phyloP scores from a whole-genome alignment of 2,797 vertebrate genomes.

The Poecilia picta region DNA sequence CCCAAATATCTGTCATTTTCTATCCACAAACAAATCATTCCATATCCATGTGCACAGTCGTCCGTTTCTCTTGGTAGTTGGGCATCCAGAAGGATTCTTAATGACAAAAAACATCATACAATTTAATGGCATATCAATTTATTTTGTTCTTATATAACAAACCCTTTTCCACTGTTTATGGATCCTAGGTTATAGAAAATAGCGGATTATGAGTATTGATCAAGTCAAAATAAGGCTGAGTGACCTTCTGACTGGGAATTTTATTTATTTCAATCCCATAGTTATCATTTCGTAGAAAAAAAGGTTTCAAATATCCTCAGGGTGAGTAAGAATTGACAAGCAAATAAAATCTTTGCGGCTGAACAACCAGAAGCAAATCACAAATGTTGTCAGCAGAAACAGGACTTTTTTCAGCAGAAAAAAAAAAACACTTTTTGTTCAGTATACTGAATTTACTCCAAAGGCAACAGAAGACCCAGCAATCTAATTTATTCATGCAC shows the following conservation, averaged over 20 bases:
- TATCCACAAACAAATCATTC: too few relatives aligned
- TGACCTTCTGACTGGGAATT: background rate
- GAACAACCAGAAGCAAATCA: background rate
- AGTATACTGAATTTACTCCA: background rate
- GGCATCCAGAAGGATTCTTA: background rate
- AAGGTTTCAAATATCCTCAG: background rate
- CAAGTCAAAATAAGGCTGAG: background rate
- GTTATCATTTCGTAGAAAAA: background rate
- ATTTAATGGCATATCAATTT: background rate
- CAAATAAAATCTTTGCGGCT: background rate
- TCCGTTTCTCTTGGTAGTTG: background rate
- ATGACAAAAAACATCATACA: background rate
- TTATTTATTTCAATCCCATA: background rate
- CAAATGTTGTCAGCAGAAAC: background rate
- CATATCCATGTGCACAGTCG: background rate
- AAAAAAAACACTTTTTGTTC: background rate
- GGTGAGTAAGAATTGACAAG: background rate
- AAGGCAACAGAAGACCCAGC: slow-evolving; percentile 5
- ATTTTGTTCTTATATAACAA: background rate
- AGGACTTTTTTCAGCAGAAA: slow-evolving; percentile 8
- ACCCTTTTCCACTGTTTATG: background rate
- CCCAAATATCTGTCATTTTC: too few relatives aligned
- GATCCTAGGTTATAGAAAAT: background rate
- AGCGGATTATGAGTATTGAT: background rate
- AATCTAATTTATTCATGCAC: slow-evolving; percentile 18